A percentile compares a stretch with the other conserved stretches of the same genome.
Evolutionary conservation across 2,888 invertebrate species (phyloP).

Genomic region (Drosophila pegasa): DNA sequence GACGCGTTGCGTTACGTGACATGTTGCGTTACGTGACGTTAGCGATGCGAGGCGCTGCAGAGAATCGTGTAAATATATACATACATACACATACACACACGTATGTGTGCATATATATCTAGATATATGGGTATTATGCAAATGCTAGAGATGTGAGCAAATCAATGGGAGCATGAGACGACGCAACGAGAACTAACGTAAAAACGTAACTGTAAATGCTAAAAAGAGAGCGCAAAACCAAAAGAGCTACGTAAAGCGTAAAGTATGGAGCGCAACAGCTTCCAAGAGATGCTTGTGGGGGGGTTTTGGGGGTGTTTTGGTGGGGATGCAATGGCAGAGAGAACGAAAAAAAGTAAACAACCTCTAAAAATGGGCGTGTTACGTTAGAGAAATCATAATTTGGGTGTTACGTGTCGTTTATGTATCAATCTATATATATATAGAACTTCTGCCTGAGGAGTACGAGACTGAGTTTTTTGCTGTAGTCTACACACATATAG

Average conservation of each 20-base stretch:
- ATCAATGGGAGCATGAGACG: constrained; percentile 14
- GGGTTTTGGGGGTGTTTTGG: too few relatives aligned
- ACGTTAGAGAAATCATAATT: neutral
- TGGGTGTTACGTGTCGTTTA: constrained; percentile 21
- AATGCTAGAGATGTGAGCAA: constrained; percentile 19
- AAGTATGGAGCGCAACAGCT: constrained; percentile 15
- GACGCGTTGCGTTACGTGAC: constrained; percentile 52
- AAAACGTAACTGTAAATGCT: constrained; percentile 8
- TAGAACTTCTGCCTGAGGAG: constrained; percentile 20
- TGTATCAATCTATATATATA: constrained; percentile 13
- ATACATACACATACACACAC: neutral
- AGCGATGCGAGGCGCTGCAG: constrained; percentile 36
- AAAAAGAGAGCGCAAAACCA: constrained; percentile 5
- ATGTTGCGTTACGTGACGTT: constrained; percentile 37
- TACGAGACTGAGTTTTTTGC: constrained; percentile 36
- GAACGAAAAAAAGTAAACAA: neutral
- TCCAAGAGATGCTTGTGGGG: neutral
- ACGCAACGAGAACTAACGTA: constrained; percentile 23
- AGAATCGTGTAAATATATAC: constrained; percentile 26
- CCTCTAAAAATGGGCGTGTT: constrained; percentile 1
- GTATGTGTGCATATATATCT: neutral
- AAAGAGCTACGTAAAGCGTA: constrained; percentile 19
- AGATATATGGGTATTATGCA: neutral
- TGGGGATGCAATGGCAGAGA: constrained; percentile 1
- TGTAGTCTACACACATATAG: constrained; percentile 18